These are phyloP conservation scores for Cydia amplana DNA, from an alignment of 1,140 invertebrate genomes.

Conservation along the genomic window DNA sequence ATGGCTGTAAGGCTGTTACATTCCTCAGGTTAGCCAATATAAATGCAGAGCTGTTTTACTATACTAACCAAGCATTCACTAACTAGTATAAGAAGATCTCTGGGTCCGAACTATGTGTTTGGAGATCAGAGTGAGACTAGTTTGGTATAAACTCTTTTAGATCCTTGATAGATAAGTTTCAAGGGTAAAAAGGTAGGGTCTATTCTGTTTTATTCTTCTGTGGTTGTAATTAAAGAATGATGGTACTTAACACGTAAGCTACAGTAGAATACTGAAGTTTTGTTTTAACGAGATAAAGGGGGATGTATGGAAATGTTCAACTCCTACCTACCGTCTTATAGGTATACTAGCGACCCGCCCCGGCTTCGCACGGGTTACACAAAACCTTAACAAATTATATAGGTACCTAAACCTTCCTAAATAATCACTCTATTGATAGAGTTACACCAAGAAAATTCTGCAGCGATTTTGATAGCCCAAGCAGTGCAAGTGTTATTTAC, in stretches of 20 bases:
- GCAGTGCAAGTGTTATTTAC: too few species aligned
- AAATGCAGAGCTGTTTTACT: neutral
- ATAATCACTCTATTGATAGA: too few species aligned
- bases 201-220: neutral
- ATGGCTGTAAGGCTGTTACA: slow-evolving; percentile 1
- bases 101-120: neutral
- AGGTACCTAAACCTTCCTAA: too few species aligned
- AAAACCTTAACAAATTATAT: too few species aligned
- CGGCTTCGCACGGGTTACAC: too few species aligned
- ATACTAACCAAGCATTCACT: neutral
- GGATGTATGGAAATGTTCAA: too few species aligned
- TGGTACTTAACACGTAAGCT: neutral
- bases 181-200: neutral
- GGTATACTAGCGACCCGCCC: too few species aligned
- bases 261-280: too few species aligned
- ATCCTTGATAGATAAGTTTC: neutral
- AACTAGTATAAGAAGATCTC: neutral
- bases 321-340: too few species aligned
- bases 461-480: too few species aligned
- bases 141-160: neutral
- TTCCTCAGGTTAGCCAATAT: slow-evolving; percentile 11
- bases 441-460: too few species aligned
- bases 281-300: too few species aligned
- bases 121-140: neutral
- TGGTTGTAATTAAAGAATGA: neutral